Evolutionary conservation across 92 coral and sea anemone species (phyloP).

Genomic region (Desmophyllum pertusum): DNA sequence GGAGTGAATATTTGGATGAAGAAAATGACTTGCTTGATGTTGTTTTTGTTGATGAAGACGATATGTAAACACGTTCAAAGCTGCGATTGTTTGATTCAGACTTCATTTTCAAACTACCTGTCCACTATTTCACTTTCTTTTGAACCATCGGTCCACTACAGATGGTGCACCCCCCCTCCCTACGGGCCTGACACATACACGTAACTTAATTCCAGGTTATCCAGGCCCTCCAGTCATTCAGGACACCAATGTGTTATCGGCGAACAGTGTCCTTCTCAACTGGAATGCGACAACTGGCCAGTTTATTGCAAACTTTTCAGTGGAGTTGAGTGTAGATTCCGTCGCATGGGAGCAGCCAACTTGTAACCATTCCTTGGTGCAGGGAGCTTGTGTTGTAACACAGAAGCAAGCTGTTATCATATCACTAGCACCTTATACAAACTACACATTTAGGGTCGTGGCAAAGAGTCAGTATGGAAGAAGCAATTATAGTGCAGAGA

Average conservation of each 20-base stretch:
- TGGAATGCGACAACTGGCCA: constrained; percentile 27
- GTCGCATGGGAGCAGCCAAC: constrained; percentile 9
- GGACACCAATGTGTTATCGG: constrained; percentile 20
- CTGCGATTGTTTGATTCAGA: too few relatives aligned
- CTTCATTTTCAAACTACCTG: too few relatives aligned
- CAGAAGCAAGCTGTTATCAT: constrained; percentile 10
- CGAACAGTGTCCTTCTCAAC: background rate
- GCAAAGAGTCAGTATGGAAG: background rate
- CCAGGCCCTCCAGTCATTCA: constrained; percentile 33
- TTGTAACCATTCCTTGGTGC: constrained; percentile 13
- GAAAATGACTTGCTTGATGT: too few relatives aligned
- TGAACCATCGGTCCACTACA: too few relatives aligned
- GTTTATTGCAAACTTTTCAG: constrained; percentile 11
- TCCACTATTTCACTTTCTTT: too few relatives aligned
- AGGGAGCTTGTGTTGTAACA: constrained; percentile 11
- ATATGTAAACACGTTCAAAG: too few relatives aligned
- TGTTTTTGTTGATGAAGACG: too few relatives aligned
- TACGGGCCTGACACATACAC: background rate
- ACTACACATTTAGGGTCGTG: constrained; percentile 39
- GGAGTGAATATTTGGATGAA: too few relatives aligned
- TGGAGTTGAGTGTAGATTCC: constrained; percentile 19
- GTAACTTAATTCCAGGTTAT: background rate
- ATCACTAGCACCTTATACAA: constrained; percentile 20
- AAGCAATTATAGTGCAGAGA: constrained; percentile 31
- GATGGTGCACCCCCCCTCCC: too few relatives aligned